A percentile compares a stretch with the other conserved stretches of the same genome.
These are phyloP conservation scores for Euschistus heros DNA, from an alignment of 1,140 invertebrate genomes.

Conservation along the genomic window DNA sequence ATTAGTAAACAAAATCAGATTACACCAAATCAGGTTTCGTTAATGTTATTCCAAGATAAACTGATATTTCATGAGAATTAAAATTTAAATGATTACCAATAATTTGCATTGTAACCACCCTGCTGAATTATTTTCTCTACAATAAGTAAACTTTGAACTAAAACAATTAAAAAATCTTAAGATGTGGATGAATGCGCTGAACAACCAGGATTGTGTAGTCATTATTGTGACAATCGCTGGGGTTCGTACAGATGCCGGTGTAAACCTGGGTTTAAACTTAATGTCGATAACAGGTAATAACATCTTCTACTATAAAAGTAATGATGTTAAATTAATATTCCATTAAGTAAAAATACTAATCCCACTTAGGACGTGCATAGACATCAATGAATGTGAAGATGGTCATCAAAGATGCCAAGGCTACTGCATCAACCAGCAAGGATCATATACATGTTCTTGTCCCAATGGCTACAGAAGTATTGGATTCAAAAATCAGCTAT, in stretches of 20 bases:
- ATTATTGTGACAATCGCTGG: slow-evolving; percentile 74
- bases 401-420: slow-evolving; percentile 62
- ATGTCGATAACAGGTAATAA: slow-evolving; percentile 52
- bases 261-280: slow-evolving; percentile 56
- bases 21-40: slow-evolving; percentile 21
- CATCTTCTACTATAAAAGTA: neutral
- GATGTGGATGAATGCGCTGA: slow-evolving; percentile 61
- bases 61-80: slow-evolving; percentile 20
- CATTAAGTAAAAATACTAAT: slow-evolving; percentile 28
- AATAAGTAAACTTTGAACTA: neutral
- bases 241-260: slow-evolving; percentile 71
- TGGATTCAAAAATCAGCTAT: neutral
- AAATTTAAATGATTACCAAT: neutral
- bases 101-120: neutral
- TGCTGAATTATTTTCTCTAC: neutral
- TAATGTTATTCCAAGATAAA: slow-evolving; percentile 11
- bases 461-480: slow-evolving; percentile 61
- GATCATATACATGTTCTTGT: slow-evolving; percentile 77
- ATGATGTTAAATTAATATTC: slow-evolving; percentile 14
- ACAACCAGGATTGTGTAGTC: slow-evolving; percentile 58
- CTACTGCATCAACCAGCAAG: slow-evolving; percentile 74
- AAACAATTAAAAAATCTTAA: slow-evolving; percentile 30
- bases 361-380: slow-evolving; percentile 54
- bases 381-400: slow-evolving; percentile 79
- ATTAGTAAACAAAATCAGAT: too few relatives aligned